phyloP scores from a whole-genome alignment of 2,888 invertebrate species.

The Alloplasta piceator region DNA sequence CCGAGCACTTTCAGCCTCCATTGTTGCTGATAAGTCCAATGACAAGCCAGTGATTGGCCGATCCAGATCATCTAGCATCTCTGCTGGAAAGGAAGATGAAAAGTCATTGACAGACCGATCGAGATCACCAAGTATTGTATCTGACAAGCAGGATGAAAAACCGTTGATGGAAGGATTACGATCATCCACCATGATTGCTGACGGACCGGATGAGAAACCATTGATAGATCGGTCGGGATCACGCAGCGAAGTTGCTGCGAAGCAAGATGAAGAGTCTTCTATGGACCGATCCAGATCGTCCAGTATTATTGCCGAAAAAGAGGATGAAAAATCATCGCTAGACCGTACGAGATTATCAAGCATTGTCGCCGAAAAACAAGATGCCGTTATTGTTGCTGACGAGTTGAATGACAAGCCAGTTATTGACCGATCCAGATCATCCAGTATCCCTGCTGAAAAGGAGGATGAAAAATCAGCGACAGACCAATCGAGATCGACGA shows the following conservation, averaged over 20 bases:
- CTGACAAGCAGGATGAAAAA: conserved; percentile 21
- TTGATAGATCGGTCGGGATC: too few relatives aligned
- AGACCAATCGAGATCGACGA: conserved; percentile 35
- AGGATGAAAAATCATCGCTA: neutral
- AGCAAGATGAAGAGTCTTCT: too few relatives aligned
- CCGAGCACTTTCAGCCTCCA: conserved; percentile 35
- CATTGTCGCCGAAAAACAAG: neutral
- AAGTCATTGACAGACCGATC: neutral
- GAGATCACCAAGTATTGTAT: conserved; percentile 2
- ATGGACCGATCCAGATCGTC: too few relatives aligned
- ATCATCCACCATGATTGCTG: conserved; percentile 30
- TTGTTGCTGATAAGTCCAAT: conserved; percentile 33
- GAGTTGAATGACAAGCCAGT: conserved; percentile 28
- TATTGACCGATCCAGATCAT: conserved; percentile 54
- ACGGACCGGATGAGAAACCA: neutral
- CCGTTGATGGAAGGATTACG: neutral
- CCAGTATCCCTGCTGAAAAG: conserved; percentile 63
- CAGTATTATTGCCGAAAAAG: conserved; percentile 9
- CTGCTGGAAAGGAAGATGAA: neutral
- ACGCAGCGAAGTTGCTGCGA: too few relatives aligned
- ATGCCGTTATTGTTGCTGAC: conserved; percentile 39
- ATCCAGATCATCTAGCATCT: neutral
- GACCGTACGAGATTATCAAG: conserved; percentile 36
- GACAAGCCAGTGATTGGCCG: neutral
- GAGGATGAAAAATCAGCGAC: conserved; percentile 45